phyloP scores from a whole-genome alignment of 1,140 invertebrate genomes.

The Planococcus citri region DNA sequence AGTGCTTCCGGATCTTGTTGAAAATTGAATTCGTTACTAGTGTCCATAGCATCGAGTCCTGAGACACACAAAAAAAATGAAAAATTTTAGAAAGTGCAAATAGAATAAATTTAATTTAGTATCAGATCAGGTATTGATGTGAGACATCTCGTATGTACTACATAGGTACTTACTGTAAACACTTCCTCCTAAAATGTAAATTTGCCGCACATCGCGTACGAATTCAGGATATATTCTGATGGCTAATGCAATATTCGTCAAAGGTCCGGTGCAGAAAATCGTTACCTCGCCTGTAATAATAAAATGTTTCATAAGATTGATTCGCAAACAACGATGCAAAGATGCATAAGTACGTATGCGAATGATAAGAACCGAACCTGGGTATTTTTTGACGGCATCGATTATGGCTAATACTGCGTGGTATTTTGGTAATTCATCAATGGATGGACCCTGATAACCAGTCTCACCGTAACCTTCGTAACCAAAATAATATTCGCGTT shows the following conservation, averaged over 20 bases:
- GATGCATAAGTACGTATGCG: no score
- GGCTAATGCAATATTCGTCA: constrained; percentile 64
- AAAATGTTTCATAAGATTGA: no score
- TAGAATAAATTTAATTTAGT: no score
- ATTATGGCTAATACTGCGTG: not conserved
- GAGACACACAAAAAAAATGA: constrained; percentile 24
- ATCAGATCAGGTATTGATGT: no score
- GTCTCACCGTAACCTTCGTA: not conserved
- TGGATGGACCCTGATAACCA: not conserved
- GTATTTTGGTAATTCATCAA: not conserved
- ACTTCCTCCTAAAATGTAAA: constrained; percentile 69
- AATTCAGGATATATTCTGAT: constrained; percentile 52
- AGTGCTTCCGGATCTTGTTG: constrained; percentile 63
- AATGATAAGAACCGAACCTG: no score
- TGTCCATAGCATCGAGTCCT: constrained; percentile 53
- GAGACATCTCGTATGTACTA: no score
- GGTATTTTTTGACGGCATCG: not conserved
- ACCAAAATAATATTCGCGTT: not conserved
- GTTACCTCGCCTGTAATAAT: constrained; percentile 27
- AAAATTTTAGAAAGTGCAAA: no score
- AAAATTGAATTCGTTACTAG: constrained; percentile 68
- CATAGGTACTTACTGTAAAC: constrained; percentile 46
- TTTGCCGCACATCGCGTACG: constrained; percentile 42
- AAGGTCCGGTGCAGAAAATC: constrained; percentile 52
- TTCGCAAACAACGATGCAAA: no score